Base-by-base conservation (phyloP, 2,113 vertebrate genomes). In the cat (Felis catus) region DNA sequence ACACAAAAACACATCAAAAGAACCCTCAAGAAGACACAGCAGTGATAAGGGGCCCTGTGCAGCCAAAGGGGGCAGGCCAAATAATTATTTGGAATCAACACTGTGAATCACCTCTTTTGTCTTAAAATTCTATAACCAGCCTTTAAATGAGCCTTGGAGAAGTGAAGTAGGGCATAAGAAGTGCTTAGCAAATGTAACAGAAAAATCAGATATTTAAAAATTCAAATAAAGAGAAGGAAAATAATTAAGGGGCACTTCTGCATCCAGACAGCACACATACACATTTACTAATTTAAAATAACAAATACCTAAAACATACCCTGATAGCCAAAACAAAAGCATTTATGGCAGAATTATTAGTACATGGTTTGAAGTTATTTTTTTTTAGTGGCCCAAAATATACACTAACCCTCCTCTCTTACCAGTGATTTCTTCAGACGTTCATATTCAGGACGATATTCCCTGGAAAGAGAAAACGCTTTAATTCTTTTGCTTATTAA, bases 391-490 rank as follows among this genome's bases (percentile, higher is more conserved):
- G 70, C 41, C n/a, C 87, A 79, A 95, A 94, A 79, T 25, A 91
- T 7, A 97, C 19, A 74, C 58, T 85, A 7, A 78, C 39, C 33
- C 27, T 78, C 76, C n/a, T 87, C 41, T 98, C 99, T 99, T 98
- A 99, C 99, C 98, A 99, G 97, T 74, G 99, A 98, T 97, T 97
- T 99, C 78, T 98, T 99, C 86, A 99, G 99, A 41, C 99, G 98
- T 66, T 99, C 99, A 10, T 99, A 99, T 84, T 99, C 99, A 1
- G 99, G 99, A 12, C 99, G 99, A 95, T 99, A 99, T 6, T 99
- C 99, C 85, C 99, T 99, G 97, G 53, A 97, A 95, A 98, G 51
- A 95, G 10, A 97, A 78, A 97, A 97, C 0, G 88, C 23, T 81
- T 92, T 79, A 97, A 83, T 92, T 85, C 45, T 70, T 95, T 16